Conservation (phyloP, 1,140 invertebrate species). For the Drosophila eugracilis region DNA sequence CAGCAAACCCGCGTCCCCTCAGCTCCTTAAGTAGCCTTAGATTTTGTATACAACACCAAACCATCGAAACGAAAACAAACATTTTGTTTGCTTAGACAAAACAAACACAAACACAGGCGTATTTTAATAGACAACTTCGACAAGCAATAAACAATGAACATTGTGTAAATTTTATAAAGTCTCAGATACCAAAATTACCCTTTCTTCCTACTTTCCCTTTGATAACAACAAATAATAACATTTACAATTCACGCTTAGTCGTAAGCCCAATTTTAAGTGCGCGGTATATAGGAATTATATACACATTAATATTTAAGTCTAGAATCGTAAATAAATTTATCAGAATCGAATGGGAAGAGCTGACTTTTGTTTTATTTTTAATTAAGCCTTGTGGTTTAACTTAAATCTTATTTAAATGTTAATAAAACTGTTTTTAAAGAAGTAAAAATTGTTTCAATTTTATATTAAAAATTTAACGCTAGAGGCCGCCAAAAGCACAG, state of each 20-base stretch:
- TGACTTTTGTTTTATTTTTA: background rate
- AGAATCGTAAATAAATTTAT: slow-evolving; percentile 3
- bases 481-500: background rate
- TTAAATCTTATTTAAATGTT: no score
- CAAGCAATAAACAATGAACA: slow-evolving; percentile 10
- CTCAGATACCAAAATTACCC: slow-evolving; percentile 14
- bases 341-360: background rate
- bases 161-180: slow-evolving; percentile 13
- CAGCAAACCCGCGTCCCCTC: background rate
- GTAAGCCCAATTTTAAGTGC: slow-evolving; percentile 6
- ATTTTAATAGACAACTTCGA: background rate
- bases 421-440: no score
- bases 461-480: background rate
- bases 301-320: background rate
- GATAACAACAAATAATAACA: slow-evolving; percentile 2
- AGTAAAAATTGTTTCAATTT: background rate
- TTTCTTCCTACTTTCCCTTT: slow-evolving; percentile 15
- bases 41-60: slow-evolving; percentile 1
- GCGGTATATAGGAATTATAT: slow-evolving; percentile 19
- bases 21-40: background rate
- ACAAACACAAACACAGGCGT: no score
- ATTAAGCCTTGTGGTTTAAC: background rate
- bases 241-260: background rate
- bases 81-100: background rate
- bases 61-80: background rate